Evolutionary conservation across 2,797 vertebrate genomes (phyloP), one percentile per base, ranked within the genome.

Genomic region (Micromesistius poutassou): DNA sequence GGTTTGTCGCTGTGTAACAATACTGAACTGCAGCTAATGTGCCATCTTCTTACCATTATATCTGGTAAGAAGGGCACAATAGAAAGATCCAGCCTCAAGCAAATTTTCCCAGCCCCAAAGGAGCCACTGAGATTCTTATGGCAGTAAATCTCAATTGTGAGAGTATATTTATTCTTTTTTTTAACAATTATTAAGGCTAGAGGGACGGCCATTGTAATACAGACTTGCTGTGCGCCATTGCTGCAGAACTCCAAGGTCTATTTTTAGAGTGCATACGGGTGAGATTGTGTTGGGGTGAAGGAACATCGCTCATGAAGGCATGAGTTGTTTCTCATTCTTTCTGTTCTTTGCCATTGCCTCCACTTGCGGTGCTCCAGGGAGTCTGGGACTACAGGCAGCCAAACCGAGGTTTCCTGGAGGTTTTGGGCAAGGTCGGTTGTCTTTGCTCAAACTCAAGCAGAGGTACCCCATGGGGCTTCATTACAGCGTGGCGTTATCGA

Each of bases 401-500:
- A 12, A 2, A 16, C 1, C 38, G 35, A 68, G 66, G n/a, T 35
- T 30, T 77, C 77, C 46, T 80, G 75, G 80, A 79, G 66, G 76
- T 77, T 83, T 75, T 71, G 31, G 40, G 25, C 78, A 77, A 84
- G 81, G 81, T 81, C 85, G 73, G 75, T 78, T 75, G 42, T 80
- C 73, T 77, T 74, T 78, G 81, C 71, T 74, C 36, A 81, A 79
- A 42, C 74, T 81, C 73, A 74, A 71, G 50, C 42, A 62, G 76
- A 71, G 14, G 28, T 77, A 82, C 83, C 84, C 46, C 16, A 85
- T 5, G 62, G 81, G 84, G 81, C 79, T 85, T 91, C 83, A 87
- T 90, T 91, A 88, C 77, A 35, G 76, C 76, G 75, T 42, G 42
- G 80, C 30, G 72, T 77, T 79, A 88, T 88, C 55, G 79, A 91